Conservation (phyloP, 2,113 vertebrate genomes). For the Bos taurus region DNA sequence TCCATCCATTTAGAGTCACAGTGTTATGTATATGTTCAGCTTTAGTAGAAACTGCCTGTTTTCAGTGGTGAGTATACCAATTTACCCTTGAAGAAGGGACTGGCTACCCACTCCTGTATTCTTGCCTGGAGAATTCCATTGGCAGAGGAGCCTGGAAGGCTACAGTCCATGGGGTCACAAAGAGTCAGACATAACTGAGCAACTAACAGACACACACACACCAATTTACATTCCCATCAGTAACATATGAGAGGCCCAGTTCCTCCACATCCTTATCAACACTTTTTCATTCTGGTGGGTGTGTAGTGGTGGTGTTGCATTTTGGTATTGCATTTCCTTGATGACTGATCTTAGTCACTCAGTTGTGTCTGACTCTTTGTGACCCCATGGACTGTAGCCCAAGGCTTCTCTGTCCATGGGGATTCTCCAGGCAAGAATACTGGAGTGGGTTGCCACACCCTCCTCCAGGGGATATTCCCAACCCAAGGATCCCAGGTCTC, state of each 20-base stretch:
- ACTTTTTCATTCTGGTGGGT: neutral
- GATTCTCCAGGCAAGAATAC: neutral
- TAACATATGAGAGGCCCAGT: neutral
- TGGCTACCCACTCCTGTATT: neutral
- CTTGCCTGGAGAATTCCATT: neutral
- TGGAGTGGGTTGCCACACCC: neutral
- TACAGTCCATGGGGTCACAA: neutral
- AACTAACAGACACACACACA: neutral
- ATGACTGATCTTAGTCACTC: neutral
- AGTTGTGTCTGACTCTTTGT: neutral
- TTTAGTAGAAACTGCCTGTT: neutral
- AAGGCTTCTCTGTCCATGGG: neutral
- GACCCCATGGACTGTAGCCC: neutral
- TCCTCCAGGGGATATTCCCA: neutral
- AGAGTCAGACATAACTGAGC: neutral
- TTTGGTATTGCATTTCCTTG: neutral
- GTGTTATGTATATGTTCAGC: neutral
- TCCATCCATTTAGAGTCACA: neutral
- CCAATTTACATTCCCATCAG: neutral
- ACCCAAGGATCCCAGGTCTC: neutral
- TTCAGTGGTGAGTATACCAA: neutral
- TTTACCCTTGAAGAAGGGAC: neutral
- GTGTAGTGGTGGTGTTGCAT: neutral
- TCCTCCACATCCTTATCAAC: neutral
- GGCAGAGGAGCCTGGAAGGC: neutral